Evolutionary conservation across 2,888 invertebrate species (phyloP), one percentile per base, ranked within the genome.

Genomic region (Cataglyphis cursor): DNA sequence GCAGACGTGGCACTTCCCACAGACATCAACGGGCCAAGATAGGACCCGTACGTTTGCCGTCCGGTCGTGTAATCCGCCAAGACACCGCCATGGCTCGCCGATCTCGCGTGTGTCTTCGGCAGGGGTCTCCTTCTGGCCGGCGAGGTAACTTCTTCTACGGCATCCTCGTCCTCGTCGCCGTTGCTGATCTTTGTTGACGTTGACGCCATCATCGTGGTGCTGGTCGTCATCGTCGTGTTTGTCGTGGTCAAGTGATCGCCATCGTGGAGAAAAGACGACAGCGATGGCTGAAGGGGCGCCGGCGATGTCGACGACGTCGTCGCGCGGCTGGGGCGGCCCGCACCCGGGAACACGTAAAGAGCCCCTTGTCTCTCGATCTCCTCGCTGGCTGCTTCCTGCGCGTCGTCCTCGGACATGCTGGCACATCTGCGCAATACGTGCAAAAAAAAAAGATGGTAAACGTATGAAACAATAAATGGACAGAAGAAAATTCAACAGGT

Each of bases 21-120:
- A 72, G 95, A 94, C 3, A 91, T 88, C 76, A 91, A 64, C 0
- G 89, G 86, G 0, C 88, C 85, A 24, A 87, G 41, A 6, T 83
- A 80, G 6, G 90, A 88, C 0, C 81, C 90, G 51, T 31, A 51
- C 44, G 57, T 70, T 64, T 81, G 84, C 48, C 75, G 64, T 18
- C 83, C 86, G 15, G 90, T 95, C 85, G 95, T 95, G n/a, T 82
- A 82, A n/a, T 88, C 88, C 66, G 94, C 90, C 28, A 96, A 95
- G 38, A 96, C 96, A 84, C 98, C 98, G 76, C 98, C 98, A 96
- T 98, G 98, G 95, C 98, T 98, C 90, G 98, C 97, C 91, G 98
- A 98, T 87, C 98, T 96, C 87, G 97, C 96, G 95, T 98, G 98
- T 1, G 95, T 95, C 85, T 91, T 92, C 68, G 90, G 64, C 9